These are phyloP conservation scores for Dipodomys spectabilis DNA, from an alignment of 2,113 vertebrate species.

Conservation along the genomic window DNA sequence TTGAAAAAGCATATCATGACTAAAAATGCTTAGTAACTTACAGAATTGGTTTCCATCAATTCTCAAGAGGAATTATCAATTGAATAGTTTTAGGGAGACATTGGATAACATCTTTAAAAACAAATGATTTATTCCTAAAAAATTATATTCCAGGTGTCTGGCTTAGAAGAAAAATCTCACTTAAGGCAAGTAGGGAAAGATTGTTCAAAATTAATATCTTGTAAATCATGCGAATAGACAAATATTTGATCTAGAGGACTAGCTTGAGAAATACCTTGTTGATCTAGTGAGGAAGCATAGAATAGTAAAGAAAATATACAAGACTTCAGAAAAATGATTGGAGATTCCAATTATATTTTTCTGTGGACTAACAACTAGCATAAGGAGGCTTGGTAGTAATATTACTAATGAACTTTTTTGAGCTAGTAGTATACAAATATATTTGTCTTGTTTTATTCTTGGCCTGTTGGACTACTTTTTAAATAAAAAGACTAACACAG, in stretches of 20 bases:
- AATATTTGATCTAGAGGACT: not conserved
- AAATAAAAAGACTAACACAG: too few species aligned
- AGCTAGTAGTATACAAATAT: too few species aligned
- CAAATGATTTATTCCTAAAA: not conserved
- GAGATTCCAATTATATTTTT: not conserved
- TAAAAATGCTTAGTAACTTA: not conserved
- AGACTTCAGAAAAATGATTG: not conserved
- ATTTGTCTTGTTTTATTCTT: too few species aligned
- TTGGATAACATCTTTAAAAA: slow-evolving; percentile 14
- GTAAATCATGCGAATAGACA: not conserved
- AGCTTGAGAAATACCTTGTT: not conserved
- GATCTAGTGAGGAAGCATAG: not conserved
- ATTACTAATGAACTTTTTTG: not conserved
- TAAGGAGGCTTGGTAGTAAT: not conserved
- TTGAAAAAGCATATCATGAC: not conserved
- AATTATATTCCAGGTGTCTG: not conserved
- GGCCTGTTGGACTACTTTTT: too few species aligned
- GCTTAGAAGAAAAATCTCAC: not conserved
- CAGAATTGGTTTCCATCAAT: not conserved
- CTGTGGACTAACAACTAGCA: not conserved
- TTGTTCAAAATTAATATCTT: not conserved
- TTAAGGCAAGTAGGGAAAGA: not conserved
- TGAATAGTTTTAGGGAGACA: not conserved
- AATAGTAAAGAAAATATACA: not conserved
- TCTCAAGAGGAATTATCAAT: not conserved